Conservation (phyloP, 2,888 invertebrate genomes). For the Alsophila aescularia region DNA sequence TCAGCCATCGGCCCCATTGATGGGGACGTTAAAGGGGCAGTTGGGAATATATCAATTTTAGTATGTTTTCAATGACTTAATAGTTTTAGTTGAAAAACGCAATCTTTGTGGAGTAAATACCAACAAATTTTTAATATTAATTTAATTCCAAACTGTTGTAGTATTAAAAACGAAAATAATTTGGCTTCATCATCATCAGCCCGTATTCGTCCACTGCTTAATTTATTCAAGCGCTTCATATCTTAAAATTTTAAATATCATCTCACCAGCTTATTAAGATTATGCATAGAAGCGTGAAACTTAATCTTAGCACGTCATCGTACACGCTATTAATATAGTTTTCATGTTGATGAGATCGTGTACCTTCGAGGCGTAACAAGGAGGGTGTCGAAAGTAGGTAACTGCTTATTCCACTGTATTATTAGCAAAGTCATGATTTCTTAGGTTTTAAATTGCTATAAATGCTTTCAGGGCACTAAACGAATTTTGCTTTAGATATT, state of each 20-base stretch:
- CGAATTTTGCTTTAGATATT: too few relatives aligned
- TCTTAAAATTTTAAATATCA: slow-evolving; percentile 10
- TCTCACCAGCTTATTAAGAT: slow-evolving; percentile 28
- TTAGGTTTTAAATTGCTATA: too few relatives aligned
- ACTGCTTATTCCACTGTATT: not conserved
- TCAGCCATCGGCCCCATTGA: too few relatives aligned
- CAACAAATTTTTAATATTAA: too few relatives aligned
- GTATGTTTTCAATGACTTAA: too few relatives aligned
- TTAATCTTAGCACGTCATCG: slow-evolving; percentile 46
- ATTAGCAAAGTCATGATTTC: slow-evolving; percentile 1
- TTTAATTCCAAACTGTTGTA: too few relatives aligned
- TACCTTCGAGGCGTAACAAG: slow-evolving; percentile 31
- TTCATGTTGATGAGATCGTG: slow-evolving; percentile 47
- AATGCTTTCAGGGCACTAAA: too few relatives aligned
- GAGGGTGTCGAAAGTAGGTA: slow-evolving; percentile 25
- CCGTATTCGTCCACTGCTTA: too few relatives aligned
- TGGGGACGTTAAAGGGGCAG: too few relatives aligned
- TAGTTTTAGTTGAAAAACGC: too few relatives aligned
- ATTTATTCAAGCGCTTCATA: not conserved
- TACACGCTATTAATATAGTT: slow-evolving; percentile 52
- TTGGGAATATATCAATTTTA: too few relatives aligned
- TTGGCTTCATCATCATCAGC: not conserved
- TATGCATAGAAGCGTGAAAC: slow-evolving; percentile 42
- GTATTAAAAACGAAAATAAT: not conserved
- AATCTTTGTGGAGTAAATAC: too few relatives aligned